Evolutionary conservation across 30 jellyfish, hydroid and myxozoan species (phyloP).

Genomic region (Hydractinia echinata): DNA sequence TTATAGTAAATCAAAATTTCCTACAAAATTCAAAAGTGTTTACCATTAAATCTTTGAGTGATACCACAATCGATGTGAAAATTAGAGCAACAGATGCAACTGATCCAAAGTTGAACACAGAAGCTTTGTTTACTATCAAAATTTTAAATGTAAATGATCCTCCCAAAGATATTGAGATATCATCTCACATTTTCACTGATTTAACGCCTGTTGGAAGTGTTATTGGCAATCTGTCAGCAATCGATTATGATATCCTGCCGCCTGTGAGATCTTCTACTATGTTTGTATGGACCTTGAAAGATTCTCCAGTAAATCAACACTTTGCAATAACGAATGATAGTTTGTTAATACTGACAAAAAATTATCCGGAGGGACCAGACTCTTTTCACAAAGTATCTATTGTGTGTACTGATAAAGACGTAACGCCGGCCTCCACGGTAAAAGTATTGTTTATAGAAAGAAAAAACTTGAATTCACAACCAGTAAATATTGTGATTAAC

Average conservation of each 20-base stretch:
- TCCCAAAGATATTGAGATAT: conserved; percentile 56
- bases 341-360: conserved; percentile 41
- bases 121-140: conserved; percentile 36
- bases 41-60: conserved; percentile 41
- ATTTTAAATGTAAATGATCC: conserved; percentile 75
- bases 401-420: conserved; percentile 70
- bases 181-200: conserved; percentile 47
- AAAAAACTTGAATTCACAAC: conserved; percentile 49
- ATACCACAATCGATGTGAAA: conserved; percentile 23
- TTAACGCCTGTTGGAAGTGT: conserved; percentile 48
- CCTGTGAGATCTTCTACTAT: conserved; percentile 52
- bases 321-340: conserved; percentile 47
- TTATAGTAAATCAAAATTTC: conserved; percentile 34
- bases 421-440: background rate
- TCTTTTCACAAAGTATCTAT: conserved; percentile 43
- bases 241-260: conserved; percentile 68
- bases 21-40: conserved; percentile 61
- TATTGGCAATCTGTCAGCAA: conserved; percentile 70
- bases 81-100: conserved; percentile 66
- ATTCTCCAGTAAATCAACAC: conserved; percentile 38
- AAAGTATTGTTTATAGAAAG: conserved; percentile 12
- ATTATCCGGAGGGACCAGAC: conserved; percentile 36
- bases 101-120: conserved; percentile 63
- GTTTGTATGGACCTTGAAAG: conserved; percentile 59
- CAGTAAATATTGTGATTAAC: conserved; percentile 34